Conservation (phyloP, 2,888 invertebrate species). For the Uloborus plumipes region DNA sequence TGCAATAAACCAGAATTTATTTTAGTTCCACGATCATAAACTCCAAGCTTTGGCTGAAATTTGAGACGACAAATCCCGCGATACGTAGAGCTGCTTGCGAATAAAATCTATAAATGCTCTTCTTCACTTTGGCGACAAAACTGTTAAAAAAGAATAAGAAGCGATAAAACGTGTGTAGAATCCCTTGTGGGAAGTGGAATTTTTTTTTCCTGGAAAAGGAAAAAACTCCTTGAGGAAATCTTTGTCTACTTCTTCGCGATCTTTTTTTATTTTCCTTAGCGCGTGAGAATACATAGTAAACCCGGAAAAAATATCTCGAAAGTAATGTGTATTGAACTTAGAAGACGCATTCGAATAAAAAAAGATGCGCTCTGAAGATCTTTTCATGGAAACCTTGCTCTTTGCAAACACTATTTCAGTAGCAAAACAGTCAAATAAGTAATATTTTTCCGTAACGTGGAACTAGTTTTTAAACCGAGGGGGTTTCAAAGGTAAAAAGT, state of each 20-base stretch:
- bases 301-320: constrained; percentile 23
- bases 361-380: constrained; percentile 35
- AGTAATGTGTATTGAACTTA: constrained; percentile 44
- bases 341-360: constrained; percentile 30
- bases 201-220: constrained; percentile 12
- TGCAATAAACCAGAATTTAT: constrained; percentile 51
- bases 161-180: constrained; percentile 54
- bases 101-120: constrained; percentile 50
- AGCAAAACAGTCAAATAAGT: constrained; percentile 27
- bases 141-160: constrained; percentile 53
- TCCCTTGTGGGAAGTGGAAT: constrained; percentile 29
- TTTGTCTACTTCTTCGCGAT: constrained; percentile 30
- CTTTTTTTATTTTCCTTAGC: constrained; percentile 20
- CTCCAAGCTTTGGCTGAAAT: constrained; percentile 46
- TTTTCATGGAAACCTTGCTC: constrained; percentile 43
- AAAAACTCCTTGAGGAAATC: constrained; percentile 12
- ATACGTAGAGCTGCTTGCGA: constrained; percentile 36
- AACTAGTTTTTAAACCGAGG: constrained; percentile 26
- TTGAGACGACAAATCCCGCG: constrained; percentile 47
- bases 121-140: constrained; percentile 31
- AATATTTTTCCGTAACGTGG: constrained; percentile 34
- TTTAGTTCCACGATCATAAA: constrained; percentile 34
- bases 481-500: constrained; percentile 29
- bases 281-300: constrained; percentile 38
- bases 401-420: constrained; percentile 33